Base-by-base conservation (phyloP, 2,113 vertebrate species). In the Fukomys damarensis region DNA sequence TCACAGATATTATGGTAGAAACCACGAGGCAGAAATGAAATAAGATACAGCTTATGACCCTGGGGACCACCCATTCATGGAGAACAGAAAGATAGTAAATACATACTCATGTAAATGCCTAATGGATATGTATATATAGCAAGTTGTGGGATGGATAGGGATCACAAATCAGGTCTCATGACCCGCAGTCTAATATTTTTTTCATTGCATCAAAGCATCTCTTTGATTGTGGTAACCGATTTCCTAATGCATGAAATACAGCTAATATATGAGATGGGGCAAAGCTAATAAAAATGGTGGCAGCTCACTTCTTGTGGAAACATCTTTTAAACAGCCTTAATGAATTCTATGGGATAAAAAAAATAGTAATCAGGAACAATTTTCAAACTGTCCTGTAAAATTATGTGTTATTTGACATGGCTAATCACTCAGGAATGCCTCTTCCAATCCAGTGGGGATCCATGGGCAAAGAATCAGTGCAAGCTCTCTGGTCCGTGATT, bases 291-390 rank as follows among this genome's bases (percentile, higher is more conserved):
- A 84, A 88, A 96, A 84, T 61, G 68, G 93, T 94, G 79, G 65
- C 52, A 38, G 90, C 28, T 93, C 49, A 58, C 83, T 49, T 84
- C 93, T 70, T 61, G 70, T 72, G 86, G 65, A 94, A 92, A 86
- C 65, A 58, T 93, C 30, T 85, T 97, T 94, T 82, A 76, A 97
- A 94, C 43, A 93, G 87, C 58, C 30, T 92, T 94, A 94, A 93
- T 94, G 83, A 93, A 77, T 80, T 86, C 49, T 77, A 9, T 56
- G 56, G 63, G 72, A n/a, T n/a, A 86, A 83, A 17, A 89, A 95
- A 96, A 96, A 72, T 79, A 96, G 88, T 76, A 79, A 80, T 58
- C 43, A 84, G 83, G 82, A 88, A 82, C 46, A 46, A 61, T 89
- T 89, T 92, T 91, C 35, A 65, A 86, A 70, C 80, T 84, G 9